Conservation (phyloP, 2,113 vertebrate genomes). For the Pagrus major region DNA sequence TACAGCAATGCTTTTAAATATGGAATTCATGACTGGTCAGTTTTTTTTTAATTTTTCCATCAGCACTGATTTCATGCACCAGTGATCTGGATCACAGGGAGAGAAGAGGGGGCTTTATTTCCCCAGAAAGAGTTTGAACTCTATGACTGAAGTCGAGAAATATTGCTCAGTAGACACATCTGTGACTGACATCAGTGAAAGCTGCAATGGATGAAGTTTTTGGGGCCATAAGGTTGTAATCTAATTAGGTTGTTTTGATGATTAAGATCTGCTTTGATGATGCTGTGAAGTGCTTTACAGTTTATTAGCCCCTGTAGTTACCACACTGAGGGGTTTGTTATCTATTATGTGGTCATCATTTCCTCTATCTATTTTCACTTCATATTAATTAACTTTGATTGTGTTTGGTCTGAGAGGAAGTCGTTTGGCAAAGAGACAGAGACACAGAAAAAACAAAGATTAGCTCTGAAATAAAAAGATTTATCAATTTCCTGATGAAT, state of each 20-base stretch:
- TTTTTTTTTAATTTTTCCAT: constrained; percentile 40
- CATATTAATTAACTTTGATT: constrained; percentile 25
- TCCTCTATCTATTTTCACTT: constrained; percentile 19
- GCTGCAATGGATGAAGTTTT: constrained; percentile 12
- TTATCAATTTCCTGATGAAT: background rate
- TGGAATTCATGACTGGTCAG: constrained; percentile 56
- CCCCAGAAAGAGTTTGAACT: constrained; percentile 27
- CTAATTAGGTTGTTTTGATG: constrained; percentile 36
- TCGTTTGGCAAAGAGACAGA: constrained; percentile 8
- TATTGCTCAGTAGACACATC: constrained; percentile 29
- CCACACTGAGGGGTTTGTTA: background rate
- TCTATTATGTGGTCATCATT: background rate
- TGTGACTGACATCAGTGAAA: constrained; percentile 43
- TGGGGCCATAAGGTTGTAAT: constrained; percentile 7
- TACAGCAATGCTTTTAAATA: constrained; percentile 20
- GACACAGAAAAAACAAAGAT: background rate
- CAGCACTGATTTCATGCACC: constrained; percentile 42
- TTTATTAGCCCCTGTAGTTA: background rate
- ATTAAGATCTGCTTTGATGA: constrained; percentile 39
- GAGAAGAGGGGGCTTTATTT: constrained; percentile 13
- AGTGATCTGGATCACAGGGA: constrained; percentile 33
- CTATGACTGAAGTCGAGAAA: constrained; percentile 36
- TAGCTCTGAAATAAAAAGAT: constrained; percentile 1
- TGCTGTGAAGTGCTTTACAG: background rate
- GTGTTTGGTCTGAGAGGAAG: constrained; percentile 20